These are phyloP conservation scores for Scaptomyza cyrtandrae DNA, from an alignment of 2,888 invertebrate genomes.

Conservation along the genomic window DNA sequence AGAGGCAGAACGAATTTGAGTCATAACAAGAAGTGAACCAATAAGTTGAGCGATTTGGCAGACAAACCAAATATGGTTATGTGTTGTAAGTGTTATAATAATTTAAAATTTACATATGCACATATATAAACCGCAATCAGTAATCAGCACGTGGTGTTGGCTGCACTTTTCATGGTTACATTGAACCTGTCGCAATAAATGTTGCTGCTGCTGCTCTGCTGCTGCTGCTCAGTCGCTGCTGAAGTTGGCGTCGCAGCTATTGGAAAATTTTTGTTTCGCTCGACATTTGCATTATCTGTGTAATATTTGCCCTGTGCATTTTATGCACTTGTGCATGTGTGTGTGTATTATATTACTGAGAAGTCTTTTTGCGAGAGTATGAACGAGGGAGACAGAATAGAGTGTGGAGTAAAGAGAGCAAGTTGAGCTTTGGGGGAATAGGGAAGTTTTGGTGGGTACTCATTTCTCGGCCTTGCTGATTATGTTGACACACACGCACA, in stretches of 20 bases:
- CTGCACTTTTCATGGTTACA: constrained; percentile 70
- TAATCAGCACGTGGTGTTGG: constrained; percentile 43
- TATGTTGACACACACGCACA: constrained; percentile 30
- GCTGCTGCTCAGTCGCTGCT: constrained; percentile 8
- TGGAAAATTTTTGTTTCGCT: constrained; percentile 71
- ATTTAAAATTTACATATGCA: background rate
- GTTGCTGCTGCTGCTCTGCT: constrained; percentile 1
- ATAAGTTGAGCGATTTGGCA: constrained; percentile 2
- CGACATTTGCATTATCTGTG: constrained; percentile 67
- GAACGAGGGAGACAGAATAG: constrained; percentile 4
- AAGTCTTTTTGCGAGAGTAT: constrained; percentile 17
- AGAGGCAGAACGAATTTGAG: no score
- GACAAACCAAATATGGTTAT: background rate
- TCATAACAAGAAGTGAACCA: constrained; percentile 9
- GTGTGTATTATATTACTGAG: constrained; percentile 22
- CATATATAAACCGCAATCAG: constrained; percentile 1
- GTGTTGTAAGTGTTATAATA: background rate
- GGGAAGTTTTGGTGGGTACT: constrained; percentile 31
- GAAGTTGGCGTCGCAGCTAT: constrained; percentile 40
- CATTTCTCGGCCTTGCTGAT: constrained; percentile 72
- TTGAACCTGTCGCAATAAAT: constrained; percentile 63
- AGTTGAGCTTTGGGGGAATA: constrained; percentile 3
- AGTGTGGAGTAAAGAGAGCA: background rate
- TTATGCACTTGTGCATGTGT: constrained; percentile 16
- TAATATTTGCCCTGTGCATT: constrained; percentile 39